Base-by-base conservation (phyloP, 92 coral and sea anemone species). In the Umimayanthus kanabou region DNA sequence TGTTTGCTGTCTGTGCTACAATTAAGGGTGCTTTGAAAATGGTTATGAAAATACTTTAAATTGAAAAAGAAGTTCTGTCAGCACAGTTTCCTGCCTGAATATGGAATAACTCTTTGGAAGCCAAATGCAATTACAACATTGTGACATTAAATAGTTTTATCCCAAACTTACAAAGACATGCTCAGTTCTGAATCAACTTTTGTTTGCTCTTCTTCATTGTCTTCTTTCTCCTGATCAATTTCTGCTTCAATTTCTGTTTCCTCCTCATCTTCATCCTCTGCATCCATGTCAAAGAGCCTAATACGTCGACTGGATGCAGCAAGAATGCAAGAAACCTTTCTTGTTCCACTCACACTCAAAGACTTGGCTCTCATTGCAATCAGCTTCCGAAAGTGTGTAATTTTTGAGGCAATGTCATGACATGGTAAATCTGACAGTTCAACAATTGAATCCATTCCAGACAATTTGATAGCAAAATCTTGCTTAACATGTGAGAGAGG, bases 221-320 rank as follows among this genome's bases (percentile, higher is more conserved):
- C 64, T 23, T 88, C 93, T 79, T 66, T 86, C 76, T 79, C 88
- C 39, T 76, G 92, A 65, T 86, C 88, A 71, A 55, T 85, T 28
- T 86, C 88, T 11, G 40, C 83, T 74, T 92, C 97, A 53, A 26
- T 79, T 70, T 92, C 98, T 57, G 93, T 94, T 70, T 95, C 99
- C 3, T 90, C 98, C n/a, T 90, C 94, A 14, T 96, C 99, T 15
- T 95, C 98, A 61, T 96, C 99, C 76, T 97, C 99, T 2, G 99
- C 99, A 88, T 95, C 94, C 99, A 97, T 97, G 79, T 97, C 99
- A 85, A 95, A 94, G 47, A 97, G 92, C 39, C 93, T 92, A 0
- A 94, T 92, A 42, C 94, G 90, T 42, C 98, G 88, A 73, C 92
- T 85, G 4, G 98, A 94, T 37, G 88, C 76, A 10, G 99, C 92